These are phyloP conservation scores for Phortica okadai DNA, from an alignment of 2,888 invertebrate genomes.

Conservation along the genomic window DNA sequence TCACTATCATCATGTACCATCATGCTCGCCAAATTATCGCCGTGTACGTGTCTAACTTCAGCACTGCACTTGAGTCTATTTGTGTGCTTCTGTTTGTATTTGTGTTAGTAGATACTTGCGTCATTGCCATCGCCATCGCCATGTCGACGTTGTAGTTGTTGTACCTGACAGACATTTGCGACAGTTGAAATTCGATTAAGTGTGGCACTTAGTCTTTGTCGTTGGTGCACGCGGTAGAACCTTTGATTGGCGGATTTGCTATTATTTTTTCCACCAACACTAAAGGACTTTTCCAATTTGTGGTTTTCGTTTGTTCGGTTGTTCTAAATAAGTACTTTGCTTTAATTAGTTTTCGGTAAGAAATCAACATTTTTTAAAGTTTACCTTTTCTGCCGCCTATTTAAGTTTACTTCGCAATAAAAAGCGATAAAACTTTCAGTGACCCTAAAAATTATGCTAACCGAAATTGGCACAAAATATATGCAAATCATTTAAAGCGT, in stretches of 20 bases:
- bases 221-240: neutral
- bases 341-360: constrained; percentile 27
- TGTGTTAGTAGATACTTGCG: neutral
- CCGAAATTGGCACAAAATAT: constrained; percentile 39
- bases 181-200: constrained; percentile 38
- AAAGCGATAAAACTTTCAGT: neutral
- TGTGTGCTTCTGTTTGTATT: neutral
- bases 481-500: constrained; percentile 55
- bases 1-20: constrained; percentile 3
- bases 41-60: constrained; percentile 14
- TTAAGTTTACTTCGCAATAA: constrained; percentile 46
- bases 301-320: neutral
- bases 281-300: constrained; percentile 7
- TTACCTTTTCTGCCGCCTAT: constrained; percentile 51
- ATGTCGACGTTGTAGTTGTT: neutral
- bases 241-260: constrained; percentile 9
- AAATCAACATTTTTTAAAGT: constrained; percentile 8
- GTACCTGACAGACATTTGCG: constrained; percentile 23
- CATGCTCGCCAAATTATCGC: constrained; percentile 20
- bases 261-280: neutral
- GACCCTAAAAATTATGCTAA: constrained; percentile 16
- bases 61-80: neutral
- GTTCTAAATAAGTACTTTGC: constrained; percentile 2
- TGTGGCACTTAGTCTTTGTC: constrained; percentile 1
- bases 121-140: neutral